phyloP scores from a whole-genome alignment of 53 echinoderm and acorn worm species.

The Paracentrotus lividus region DNA sequence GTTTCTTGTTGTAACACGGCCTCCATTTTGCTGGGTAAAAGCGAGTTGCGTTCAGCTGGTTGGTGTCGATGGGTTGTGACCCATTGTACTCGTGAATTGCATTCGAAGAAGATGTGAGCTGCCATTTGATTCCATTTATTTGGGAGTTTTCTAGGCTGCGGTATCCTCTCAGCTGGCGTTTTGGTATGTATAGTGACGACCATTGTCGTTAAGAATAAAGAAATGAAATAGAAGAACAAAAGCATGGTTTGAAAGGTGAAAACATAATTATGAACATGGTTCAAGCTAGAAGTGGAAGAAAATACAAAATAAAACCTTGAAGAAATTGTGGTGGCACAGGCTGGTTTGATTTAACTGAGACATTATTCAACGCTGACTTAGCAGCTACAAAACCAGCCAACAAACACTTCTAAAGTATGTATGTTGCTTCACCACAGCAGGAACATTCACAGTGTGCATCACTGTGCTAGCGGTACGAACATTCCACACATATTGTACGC shows the following conservation, averaged over 20 bases:
- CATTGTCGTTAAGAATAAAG: slow-evolving; percentile 21
- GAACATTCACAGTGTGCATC: slow-evolving; percentile 58
- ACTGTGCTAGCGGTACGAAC: too few species aligned
- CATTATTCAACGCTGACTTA: not conserved
- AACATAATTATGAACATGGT: too few species aligned
- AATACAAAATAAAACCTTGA: too few species aligned
- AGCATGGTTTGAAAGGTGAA: not conserved
- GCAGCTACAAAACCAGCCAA: not conserved
- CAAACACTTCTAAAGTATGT: not conserved
- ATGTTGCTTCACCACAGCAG: not conserved
- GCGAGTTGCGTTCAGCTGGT: slow-evolving; percentile 42
- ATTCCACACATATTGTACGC: slow-evolving; percentile 63
- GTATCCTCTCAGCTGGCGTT: slow-evolving; percentile 69
- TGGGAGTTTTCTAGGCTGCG: slow-evolving; percentile 57
- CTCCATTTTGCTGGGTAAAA: slow-evolving; percentile 62
- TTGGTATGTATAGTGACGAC: slow-evolving; percentile 58
- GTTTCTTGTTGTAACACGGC: slow-evolving; percentile 65
- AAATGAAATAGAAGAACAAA: not conserved
- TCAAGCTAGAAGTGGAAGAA: too few species aligned
- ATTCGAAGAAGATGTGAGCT: slow-evolving; percentile 59
- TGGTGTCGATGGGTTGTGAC: slow-evolving; percentile 39
- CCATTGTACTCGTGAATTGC: slow-evolving; percentile 55
- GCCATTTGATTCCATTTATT: slow-evolving; percentile 66
- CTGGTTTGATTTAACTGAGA: too few species aligned
- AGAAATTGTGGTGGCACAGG: too few species aligned